Evolutionary conservation across 2,797 vertebrate species (phyloP).

Genomic region (Enteromius trimaculatus): DNA sequence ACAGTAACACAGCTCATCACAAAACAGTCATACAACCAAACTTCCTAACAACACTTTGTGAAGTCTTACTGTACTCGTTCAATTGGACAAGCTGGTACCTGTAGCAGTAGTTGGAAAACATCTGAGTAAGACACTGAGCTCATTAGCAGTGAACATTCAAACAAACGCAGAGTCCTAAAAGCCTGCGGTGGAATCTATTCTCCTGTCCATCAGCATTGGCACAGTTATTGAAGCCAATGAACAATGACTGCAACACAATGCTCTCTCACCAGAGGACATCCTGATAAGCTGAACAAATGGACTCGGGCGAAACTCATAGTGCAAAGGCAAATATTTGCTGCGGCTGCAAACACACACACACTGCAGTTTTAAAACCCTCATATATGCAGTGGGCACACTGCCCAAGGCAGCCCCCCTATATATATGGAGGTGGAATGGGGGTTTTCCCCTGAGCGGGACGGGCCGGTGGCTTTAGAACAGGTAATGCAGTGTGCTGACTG

Average conservation of each 20-base stretch:
- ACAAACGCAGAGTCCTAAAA: conserved; percentile 46
- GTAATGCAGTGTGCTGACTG: conserved; percentile 79
- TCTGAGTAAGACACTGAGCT: conserved; percentile 28
- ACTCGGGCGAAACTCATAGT: conserved; percentile 33
- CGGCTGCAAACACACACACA: conserved; percentile 27
- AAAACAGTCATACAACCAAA: background rate
- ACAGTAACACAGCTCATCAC: background rate
- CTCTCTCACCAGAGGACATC: conserved; percentile 43
- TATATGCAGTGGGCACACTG: conserved; percentile 24
- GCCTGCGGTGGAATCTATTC: conserved; percentile 43
- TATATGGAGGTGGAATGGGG: conserved; percentile 30
- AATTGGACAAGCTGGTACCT: conserved; percentile 24
- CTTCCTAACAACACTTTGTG: conserved; percentile 2
- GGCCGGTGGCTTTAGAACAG: conserved; percentile 66
- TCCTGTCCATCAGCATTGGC: conserved; percentile 49
- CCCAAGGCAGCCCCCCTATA: conserved; percentile 34
- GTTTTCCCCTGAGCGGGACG: conserved; percentile 44
- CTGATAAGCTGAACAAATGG: conserved; percentile 51
- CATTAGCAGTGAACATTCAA: conserved; percentile 43
- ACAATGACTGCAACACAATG: conserved; percentile 46
- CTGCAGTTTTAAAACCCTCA: conserved; percentile 24
- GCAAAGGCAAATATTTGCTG: conserved; percentile 34
- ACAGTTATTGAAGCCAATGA: conserved; percentile 46
- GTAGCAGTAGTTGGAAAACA: background rate
- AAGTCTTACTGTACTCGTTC: background rate